Evolutionary conservation across 1,140 invertebrate species (phyloP), one percentile per base, ranked within the genome.

Genomic region (Pomphorhynchus laevis): DNA sequence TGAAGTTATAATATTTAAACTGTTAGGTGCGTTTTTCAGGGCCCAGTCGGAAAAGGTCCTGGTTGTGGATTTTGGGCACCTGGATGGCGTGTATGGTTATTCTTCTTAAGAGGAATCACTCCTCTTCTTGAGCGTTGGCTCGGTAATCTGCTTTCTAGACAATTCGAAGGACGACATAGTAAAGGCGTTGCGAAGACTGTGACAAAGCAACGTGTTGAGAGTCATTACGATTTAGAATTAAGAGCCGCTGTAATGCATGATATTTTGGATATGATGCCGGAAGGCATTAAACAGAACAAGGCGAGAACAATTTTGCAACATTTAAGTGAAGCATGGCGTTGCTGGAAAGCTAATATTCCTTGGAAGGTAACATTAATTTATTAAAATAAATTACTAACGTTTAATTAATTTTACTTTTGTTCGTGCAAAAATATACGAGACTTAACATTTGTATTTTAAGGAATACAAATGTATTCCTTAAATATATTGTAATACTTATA

Each of bases 221-320:
- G 79, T 34, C 89, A 98, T 61, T 98, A 93, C 58, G 89, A 98
- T 67, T 62, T 98, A 39, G 89, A 98, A 61, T 58, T 98, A 45
- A 65, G 89, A 48, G 80, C 80, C 27, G 89, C 80, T 0, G 80
- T 86, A 21, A 98, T 98, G 89, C 86, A 95, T 59, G 89, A 98
- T 53, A 98, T 98, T 50, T 69, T 98, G 1, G 89, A 98, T 52
- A 98, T 98, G 86, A 98, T 98, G 89, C 89, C 89, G 0, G 86
- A 98, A 61, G 86, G 86, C 45, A 95, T 98, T 48, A 98, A 95
- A 51, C 84, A 95, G 53, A 95, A 95, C 57, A 98, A 98, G 57
- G 89, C 89, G 0, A 66, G 84, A 45, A 93, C 86, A 0, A 98
- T 98, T 48, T 60, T 98, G 46, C 86, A 98, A 53, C 89, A 98